A percentile compares a stretch with the other conserved stretches of the same genome.
phyloP scores from a whole-genome alignment of 2,888 invertebrate species.

The Tenthredo distinguenda region DNA sequence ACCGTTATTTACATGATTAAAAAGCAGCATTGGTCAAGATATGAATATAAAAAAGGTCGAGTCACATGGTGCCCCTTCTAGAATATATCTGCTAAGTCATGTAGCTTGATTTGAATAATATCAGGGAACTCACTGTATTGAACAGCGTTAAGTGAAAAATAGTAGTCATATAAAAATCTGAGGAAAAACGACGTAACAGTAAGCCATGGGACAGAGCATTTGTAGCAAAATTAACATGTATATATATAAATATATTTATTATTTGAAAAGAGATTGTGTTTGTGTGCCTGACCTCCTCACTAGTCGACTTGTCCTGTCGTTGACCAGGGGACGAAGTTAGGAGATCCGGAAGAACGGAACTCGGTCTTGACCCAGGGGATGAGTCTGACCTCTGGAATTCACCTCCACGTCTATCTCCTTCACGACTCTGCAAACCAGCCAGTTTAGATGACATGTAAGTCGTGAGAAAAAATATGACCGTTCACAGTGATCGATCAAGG shows the following conservation, averaged over 20 bases:
- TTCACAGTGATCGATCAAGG: slow-evolving; percentile 25
- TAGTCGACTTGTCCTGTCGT: slow-evolving; percentile 94
- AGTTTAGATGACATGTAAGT: slow-evolving; percentile 47
- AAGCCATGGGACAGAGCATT: slow-evolving; percentile 45
- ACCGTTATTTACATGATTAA: slow-evolving; percentile 20
- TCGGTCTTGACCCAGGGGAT: slow-evolving; percentile 86
- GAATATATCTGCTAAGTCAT: not conserved
- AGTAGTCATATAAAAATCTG: slow-evolving; percentile 54
- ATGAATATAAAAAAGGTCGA: not conserved
- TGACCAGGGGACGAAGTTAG: slow-evolving; percentile 94
- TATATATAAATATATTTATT: slow-evolving; percentile 2
- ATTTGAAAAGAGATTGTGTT: slow-evolving; percentile 55
- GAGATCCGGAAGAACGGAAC: slow-evolving; percentile 96
- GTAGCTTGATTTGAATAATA: not conserved
- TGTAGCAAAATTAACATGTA: slow-evolving; percentile 39
- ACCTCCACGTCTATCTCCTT: slow-evolving; percentile 78
- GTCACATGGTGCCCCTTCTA: not conserved
- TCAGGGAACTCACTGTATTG: slow-evolving; percentile 64
- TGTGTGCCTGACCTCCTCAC: slow-evolving; percentile 91
- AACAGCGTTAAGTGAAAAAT: slow-evolving; percentile 42
- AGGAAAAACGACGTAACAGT: slow-evolving; percentile 51
- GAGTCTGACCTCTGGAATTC: slow-evolving; percentile 80
- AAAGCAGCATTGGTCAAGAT: slow-evolving; percentile 55
- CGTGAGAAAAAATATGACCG: slow-evolving; percentile 36
- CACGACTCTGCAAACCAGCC: slow-evolving; percentile 73